Base-by-base conservation (phyloP, 2,797 vertebrate species). In the Psittacula echo region DNA sequence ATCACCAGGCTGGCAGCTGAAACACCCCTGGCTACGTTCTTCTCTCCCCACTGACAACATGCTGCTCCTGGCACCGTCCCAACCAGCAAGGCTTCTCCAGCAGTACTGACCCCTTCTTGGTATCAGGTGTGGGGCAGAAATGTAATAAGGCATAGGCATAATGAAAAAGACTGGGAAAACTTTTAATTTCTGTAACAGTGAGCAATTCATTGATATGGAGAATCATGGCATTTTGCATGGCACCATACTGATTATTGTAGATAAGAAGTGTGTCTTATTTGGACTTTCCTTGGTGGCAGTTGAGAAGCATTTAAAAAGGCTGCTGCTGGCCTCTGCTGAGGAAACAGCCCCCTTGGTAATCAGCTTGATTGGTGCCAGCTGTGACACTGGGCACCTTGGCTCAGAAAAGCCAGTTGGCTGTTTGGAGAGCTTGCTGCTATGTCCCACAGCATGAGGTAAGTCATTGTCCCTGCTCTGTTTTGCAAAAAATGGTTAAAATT, bases 21-120 rank as follows among this genome's bases (percentile, higher is more conserved):
- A 80, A 29, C 22, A 7, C 7, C 27, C 12, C 16, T 18, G 53
- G n/a, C 48, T 37, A 15, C 0, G 0, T 44, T 44, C 2, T 27
- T 13, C 27, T 37, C 17, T 13, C 20, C 18, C 42, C 42, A 26
- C 54, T 5, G 10, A 41, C 61, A 62, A 34, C 2, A 15, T 2
- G 3, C 48, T 19, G 48, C 24, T 79, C 6, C 48, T 27, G 64
- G 11, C 82, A 26, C 23, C 0, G 3, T 54, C 5, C 32, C 29
- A 26, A 8, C 47, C 23, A 11, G 17, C 1, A 2, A 41, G 67
- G 22, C 56, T 34, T 37, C 48, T 53, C 34, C 0, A 1, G 53
- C n/a, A 12, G 26, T 7, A 19, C 26, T 8, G 27, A 10, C 48
- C 27, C 34, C 14, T 60, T 39, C 41, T 48, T 4, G 0, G 23